phyloP scores from a whole-genome alignment of 2,797 vertebrate species.

The Craterocephalus amniculus region DNA sequence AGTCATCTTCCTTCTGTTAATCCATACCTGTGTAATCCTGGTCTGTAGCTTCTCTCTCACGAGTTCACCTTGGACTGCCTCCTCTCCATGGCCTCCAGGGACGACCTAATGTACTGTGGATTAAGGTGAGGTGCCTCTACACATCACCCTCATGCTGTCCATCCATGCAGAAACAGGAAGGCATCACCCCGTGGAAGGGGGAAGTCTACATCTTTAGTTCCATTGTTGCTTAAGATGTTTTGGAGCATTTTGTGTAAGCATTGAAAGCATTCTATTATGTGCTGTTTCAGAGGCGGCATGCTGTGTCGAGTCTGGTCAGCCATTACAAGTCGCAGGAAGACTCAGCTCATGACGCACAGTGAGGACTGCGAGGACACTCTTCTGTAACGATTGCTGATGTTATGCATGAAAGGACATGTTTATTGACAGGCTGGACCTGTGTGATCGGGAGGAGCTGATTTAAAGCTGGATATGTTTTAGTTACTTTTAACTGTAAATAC shows the following conservation, averaged over 20 bases:
- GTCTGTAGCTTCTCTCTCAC: slow-evolving; percentile 83
- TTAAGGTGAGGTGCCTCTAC: slow-evolving; percentile 82
- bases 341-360: slow-evolving; percentile 53
- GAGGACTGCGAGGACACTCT: slow-evolving; percentile 73
- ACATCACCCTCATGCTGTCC: slow-evolving; percentile 18
- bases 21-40: slow-evolving; percentile 19
- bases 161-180: slow-evolving; percentile 19
- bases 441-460: slow-evolving; percentile 22
- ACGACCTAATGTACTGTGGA: slow-evolving; percentile 87
- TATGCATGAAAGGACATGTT: slow-evolving; percentile 36
- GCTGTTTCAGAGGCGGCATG: slow-evolving; percentile 85
- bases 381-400: slow-evolving; percentile 58
- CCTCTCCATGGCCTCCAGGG: slow-evolving; percentile 81
- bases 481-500: slow-evolving; percentile 28
- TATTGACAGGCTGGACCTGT: slow-evolving; percentile 65
- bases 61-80: slow-evolving; percentile 87
- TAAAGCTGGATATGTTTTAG: slow-evolving; percentile 4
- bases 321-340: slow-evolving; percentile 74
- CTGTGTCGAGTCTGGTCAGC: slow-evolving; percentile 88
- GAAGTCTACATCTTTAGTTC: background rate
- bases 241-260: background rate
- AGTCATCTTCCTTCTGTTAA: slow-evolving; percentile 27
- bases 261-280: background rate
- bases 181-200: background rate
- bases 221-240: background rate